These are phyloP conservation scores for Engystomops pustulosus DNA, from an alignment of 2,113 vertebrate species.

Conservation along the genomic window DNA sequence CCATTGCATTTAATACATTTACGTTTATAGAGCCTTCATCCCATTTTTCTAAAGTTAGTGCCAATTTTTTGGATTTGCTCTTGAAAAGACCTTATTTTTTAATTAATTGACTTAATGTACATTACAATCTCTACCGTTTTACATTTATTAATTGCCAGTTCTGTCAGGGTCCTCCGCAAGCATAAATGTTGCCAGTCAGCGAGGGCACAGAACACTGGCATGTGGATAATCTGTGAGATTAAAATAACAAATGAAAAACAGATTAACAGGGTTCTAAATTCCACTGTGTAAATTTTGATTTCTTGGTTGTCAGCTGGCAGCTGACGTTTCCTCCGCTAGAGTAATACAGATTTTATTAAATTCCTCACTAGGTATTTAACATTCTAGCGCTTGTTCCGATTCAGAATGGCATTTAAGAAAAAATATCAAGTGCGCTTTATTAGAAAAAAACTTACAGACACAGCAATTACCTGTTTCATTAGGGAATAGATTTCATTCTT, in stretches of 20 bases:
- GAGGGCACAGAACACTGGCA: not conserved
- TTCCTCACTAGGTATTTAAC: constrained; percentile 53
- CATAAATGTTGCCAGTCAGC: not conserved
- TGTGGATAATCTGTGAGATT: constrained; percentile 34
- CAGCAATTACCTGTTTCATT: constrained; percentile 53
- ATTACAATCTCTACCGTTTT: not conserved
- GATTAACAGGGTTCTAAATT: constrained; percentile 22
- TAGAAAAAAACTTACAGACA: constrained; percentile 43
- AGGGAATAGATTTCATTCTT: constrained; percentile 51
- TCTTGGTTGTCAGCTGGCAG: constrained; percentile 37
- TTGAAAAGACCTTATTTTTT: not conserved
- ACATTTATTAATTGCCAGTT: not conserved
- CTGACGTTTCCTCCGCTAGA: constrained; percentile 22
- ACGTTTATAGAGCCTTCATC: not conserved
- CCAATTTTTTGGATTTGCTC: not conserved
- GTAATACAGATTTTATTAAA: constrained; percentile 54
- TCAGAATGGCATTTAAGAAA: constrained; percentile 44
- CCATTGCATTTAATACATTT: not conserved
- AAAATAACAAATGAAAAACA: constrained; percentile 49
- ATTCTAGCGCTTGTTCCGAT: constrained; percentile 10
- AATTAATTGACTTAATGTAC: constrained; percentile 9
- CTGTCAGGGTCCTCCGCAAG: not conserved
- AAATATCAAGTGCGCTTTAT: constrained; percentile 47
- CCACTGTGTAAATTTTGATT: constrained; percentile 5
- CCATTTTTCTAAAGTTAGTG: not conserved